Evolutionary conservation across 2,113 vertebrate species (phyloP), one percentile per base, ranked within the genome.

Genomic region (Hepsetus odoe): DNA sequence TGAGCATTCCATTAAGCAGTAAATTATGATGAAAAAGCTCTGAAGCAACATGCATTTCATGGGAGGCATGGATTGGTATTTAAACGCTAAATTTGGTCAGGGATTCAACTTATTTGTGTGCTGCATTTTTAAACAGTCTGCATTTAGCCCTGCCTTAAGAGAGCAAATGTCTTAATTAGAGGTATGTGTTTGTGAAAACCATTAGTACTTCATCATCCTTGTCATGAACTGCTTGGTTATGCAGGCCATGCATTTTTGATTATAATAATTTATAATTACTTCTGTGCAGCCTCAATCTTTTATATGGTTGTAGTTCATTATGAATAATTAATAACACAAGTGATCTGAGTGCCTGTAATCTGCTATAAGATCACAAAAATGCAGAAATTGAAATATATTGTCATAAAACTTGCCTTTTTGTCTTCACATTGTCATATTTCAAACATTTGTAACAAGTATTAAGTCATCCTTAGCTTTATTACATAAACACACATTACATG

Each of bases 231-330:
- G 86, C 89, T 91, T 91, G 88, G 89, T 90, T 91, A 90, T 87
- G 89, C 84, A 83, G 76, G 83, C 77, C 90, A 90, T 89, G 87
- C 86, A 91, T 91, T 91, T 91, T 89, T 91, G 84, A 92, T 91
- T 86, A 85, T 85, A 82, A 88, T 91, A 91, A 91, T 90, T 87
- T 86, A 89, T 92, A 91, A 90, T 92, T 92, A 91, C 90, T 91
- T 91, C 89, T 90, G 88, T 89, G 88, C 91, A 86, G 86, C 84
- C 89, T 91, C 90, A 90, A 89, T 92, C 91, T 90, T 92, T 93
- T 86, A 90, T 91, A 90, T 84, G 88, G 87, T 87, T 88, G 86
- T 90, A 85, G 81, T 91, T 90, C 90, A 89, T 86, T 84, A 91
- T 91, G 87, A 91, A 91, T 92, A 89, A 91, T 92, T 91, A 90